phyloP scores from a whole-genome alignment of 2,888 invertebrate genomes.

The Tachina fera region DNA sequence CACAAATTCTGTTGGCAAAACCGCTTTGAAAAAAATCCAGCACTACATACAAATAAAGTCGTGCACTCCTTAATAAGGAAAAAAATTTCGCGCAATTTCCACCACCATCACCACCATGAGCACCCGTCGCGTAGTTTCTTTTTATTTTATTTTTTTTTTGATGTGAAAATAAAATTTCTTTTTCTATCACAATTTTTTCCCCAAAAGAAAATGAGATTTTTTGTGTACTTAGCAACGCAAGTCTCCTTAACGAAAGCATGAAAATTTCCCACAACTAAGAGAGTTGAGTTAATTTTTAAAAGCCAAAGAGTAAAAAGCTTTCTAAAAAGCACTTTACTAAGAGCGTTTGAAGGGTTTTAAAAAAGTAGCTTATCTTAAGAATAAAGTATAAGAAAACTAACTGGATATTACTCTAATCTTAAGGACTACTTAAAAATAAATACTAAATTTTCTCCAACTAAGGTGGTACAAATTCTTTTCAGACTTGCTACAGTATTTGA shows the following conservation, averaged over 20 bases:
- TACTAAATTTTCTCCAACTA: background rate
- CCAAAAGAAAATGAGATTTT: conserved; percentile 37
- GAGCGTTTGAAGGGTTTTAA: background rate
- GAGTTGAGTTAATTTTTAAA: background rate
- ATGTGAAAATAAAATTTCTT: conserved; percentile 16
- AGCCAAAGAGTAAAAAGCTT: conserved; percentile 39
- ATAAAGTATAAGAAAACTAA: background rate
- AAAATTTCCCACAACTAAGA: conserved; percentile 5
- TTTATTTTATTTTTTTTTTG: conserved; percentile 16
- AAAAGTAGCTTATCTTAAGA: background rate
- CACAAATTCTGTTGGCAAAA: conserved; percentile 74
- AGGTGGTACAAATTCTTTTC: background rate
- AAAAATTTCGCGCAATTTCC: conserved; percentile 65
- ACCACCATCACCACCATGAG: conserved; percentile 60
- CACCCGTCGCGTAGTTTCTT: conserved; percentile 32
- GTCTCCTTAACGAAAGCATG: conserved; percentile 33
- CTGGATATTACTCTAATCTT: background rate
- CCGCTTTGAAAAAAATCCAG: conserved; percentile 31
- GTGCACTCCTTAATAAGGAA: conserved; percentile 52
- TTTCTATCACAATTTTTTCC: conserved; percentile 3
- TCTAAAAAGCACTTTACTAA: conserved; percentile 1
- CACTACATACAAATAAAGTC: conserved; percentile 11
- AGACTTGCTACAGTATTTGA: background rate
- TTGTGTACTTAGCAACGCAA: conserved; percentile 1
- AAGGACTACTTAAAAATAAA: background rate